Base-by-base conservation (phyloP, 2,888 invertebrate species). In the Cephus rjabovi region DNA sequence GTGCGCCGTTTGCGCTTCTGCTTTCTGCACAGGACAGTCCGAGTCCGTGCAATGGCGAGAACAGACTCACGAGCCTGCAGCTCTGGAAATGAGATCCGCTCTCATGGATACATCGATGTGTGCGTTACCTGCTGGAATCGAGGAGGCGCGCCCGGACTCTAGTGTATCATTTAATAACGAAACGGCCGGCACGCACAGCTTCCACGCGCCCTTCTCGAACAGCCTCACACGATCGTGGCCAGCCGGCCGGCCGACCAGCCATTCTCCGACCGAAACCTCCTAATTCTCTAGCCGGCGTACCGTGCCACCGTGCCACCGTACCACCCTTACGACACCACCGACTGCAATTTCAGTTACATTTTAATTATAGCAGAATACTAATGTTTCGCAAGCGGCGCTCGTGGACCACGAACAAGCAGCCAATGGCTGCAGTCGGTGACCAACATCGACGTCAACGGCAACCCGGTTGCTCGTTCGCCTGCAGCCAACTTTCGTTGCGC, bases 351-450 rank as follows among this genome's bases (percentile, higher is more conserved):
- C 87, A 86, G 88, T 86, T 88, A 88, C 88, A 86, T 89, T 90
- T 89, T 89, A 90, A 91, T 90, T 90, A 91, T 90, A 91, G 89
- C 85, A 81, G 87, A 86, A 88, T 88, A 86, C 87, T 90, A 89
- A 90, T 89, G 88, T 86, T 85, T 86, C 83, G 83, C 86, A 83
- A 86, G 83, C 78, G 85, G 84, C 80, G 84, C 83, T 83, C 83
- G 81, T 83, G 30, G 70, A 33, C 6, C 70, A 15, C 70, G 31
- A 33, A 15, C 70, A 30, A 70, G 81, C 83, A 84, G 83, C 86
- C 82, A 87, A 82, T 82, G 82, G 83, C 81, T 78, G 80, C 79
- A 77, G 9, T 33, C 31, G 70, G 3, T 11, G 30, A 12, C 70
- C 31, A 31, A 12, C n/a, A n/a, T n/a, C 70, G n/a, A 70, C 37